phyloP scores from a whole-genome alignment of 1,140 invertebrate species.

The Caligus rogercresseyi region DNA sequence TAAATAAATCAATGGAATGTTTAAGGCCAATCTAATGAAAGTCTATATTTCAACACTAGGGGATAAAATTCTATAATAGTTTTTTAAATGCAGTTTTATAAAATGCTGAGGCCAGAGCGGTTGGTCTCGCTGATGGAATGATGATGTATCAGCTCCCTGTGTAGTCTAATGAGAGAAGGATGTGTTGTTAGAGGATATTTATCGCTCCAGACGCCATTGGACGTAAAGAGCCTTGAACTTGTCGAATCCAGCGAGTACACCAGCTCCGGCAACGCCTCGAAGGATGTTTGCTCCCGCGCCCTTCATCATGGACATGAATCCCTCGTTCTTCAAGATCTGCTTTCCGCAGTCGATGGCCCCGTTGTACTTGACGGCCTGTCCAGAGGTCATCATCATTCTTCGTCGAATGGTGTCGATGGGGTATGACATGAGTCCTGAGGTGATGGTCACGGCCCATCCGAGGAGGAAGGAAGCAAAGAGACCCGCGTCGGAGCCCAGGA shows the following conservation, averaged over 20 bases:
- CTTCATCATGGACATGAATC: conserved; percentile 19
- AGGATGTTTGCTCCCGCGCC: conserved; percentile 15
- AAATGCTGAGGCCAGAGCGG: neutral
- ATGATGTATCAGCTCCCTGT: too few relatives aligned
- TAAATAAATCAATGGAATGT: neutral
- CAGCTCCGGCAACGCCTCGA: conserved; percentile 7
- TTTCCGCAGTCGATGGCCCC: conserved; percentile 59
- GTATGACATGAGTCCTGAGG: conserved; percentile 74
- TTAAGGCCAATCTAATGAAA: neutral
- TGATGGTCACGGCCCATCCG: conserved; percentile 54
- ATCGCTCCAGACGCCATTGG: conserved; percentile 4
- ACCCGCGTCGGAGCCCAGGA: conserved; percentile 49
- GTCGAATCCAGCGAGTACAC: conserved; percentile 13
- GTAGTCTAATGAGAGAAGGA: too few relatives aligned
- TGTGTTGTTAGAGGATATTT: too few relatives aligned
- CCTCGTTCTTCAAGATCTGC: conserved; percentile 36
- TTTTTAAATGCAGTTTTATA: neutral
- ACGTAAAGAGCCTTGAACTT: conserved; percentile 13
- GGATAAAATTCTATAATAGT: too few relatives aligned
- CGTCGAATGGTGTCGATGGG: conserved; percentile 83
- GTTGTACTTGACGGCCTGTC: conserved; percentile 56
- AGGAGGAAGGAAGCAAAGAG: conserved; percentile 23
- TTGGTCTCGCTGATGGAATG: neutral
- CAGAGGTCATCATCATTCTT: conserved; percentile 82
- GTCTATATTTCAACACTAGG: neutral